Evolutionary conservation across 2,888 invertebrate genomes (phyloP).

Genomic region (Tenodera sinensis): DNA sequence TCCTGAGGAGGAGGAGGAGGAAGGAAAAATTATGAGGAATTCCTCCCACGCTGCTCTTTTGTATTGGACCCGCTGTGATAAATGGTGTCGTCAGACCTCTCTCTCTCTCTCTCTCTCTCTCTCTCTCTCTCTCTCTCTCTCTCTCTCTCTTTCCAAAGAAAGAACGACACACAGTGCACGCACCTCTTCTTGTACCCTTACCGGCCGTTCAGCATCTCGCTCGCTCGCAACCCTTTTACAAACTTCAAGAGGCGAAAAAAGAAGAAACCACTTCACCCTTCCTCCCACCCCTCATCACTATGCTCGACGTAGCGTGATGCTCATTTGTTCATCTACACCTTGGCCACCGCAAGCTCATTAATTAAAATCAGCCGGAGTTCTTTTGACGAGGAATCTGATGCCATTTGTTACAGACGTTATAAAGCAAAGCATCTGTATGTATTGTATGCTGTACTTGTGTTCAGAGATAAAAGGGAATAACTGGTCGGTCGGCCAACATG

Average conservation of each 20-base stretch:
- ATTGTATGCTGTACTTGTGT: not conserved
- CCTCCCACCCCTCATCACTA: not conserved
- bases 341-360: slow-evolving; percentile 20
- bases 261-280: not conserved
- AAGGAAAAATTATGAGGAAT: not conserved
- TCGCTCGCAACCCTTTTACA: not conserved
- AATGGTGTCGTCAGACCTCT: slow-evolving; percentile 21
- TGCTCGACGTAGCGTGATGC: not conserved
- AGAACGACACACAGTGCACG: not conserved
- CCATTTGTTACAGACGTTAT: slow-evolving; percentile 10
- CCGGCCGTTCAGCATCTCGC: not conserved
- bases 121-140: not conserved
- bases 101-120: too few relatives aligned
- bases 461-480: not conserved
- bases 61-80: slow-evolving; percentile 20
- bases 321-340: slow-evolving; percentile 16
- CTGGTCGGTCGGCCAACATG: not conserved
- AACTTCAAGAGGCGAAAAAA: not conserved
- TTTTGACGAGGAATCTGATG: slow-evolving; percentile 6
- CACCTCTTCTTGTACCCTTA: not conserved
- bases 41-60: slow-evolving; percentile 16
- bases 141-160: not conserved
- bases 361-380: slow-evolving; percentile 20
- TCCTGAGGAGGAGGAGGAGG: not conserved
- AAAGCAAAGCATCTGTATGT: not conserved